Percentiles rank a stretch among this genome's conserved stretches.
These are phyloP conservation scores for Diplogasteroides magnus DNA, from an alignment of 1,140 invertebrate genomes.

Conservation along the genomic window DNA sequence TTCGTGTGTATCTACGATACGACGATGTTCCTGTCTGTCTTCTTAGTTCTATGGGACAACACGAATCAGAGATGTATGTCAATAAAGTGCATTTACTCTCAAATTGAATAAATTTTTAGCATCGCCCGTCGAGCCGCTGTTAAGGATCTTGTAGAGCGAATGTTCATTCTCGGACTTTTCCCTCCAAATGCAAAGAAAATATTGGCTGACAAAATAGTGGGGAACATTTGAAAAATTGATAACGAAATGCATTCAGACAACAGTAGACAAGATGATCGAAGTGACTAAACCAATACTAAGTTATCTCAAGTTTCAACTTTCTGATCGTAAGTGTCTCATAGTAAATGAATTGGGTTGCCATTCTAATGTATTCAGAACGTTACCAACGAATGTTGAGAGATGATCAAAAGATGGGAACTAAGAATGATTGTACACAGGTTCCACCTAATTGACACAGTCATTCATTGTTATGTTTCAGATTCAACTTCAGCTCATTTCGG, in stretches of 20 bases:
- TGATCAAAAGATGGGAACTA: neutral
- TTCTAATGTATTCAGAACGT: neutral
- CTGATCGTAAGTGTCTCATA: too few species aligned
- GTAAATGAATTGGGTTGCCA: too few species aligned
- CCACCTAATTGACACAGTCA: neutral
- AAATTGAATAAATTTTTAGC: neutral
- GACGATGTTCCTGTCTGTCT: neutral
- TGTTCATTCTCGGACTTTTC: neutral
- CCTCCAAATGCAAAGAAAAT: neutral
- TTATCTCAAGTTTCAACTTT: neutral
- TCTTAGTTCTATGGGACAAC: neutral
- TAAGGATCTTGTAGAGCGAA: neutral
- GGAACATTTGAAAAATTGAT: neutral
- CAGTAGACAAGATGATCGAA: neutral
- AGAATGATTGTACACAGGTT: neutral
- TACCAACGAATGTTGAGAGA: neutral
- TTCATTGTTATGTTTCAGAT: neutral
- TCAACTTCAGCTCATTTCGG: neutral
- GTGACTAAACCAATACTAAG: neutral
- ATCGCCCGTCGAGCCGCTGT: neutral
- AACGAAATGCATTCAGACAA: neutral
- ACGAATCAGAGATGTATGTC: neutral
- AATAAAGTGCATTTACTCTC: neutral
- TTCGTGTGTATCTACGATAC: neutral
- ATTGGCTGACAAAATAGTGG: neutral